Evolutionary conservation across 2,113 vertebrate species (phyloP), one percentile per base, ranked within the genome.

Genomic region (Callipepla californica): DNA sequence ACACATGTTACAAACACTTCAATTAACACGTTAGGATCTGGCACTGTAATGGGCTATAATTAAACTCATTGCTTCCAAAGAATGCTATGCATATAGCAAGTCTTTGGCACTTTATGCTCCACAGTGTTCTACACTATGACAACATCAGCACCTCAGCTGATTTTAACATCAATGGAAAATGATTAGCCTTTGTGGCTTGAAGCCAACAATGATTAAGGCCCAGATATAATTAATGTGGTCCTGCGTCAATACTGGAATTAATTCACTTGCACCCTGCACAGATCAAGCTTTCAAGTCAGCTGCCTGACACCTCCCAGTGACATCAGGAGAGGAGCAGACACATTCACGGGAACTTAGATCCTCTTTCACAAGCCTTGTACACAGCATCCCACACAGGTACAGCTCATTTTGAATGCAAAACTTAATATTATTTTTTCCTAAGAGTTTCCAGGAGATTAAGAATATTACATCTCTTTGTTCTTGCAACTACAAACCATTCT

Each of bases 111-210:
- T 55, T 4, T 8, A 6, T 26, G 53, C 23, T 55, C 16, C 36
- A 12, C 42, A 36, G 14, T 7, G 17, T 36, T 58, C 76, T 15
- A 1, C 1, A 0, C 53, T 36, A 19, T 1, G 0, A 36, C 18
- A 55, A 12, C 47, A 40, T 51, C 26, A 85, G 65, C 63, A 86
- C n/a, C 70, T 26, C 45, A 34, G 38, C 61, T 59, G 44, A 38
- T 40, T 48, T 44, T 65, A 80, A 45, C 47, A 73, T 67, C 78
- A 34, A 14, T 77, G 47, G 69, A 48, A 92, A 90, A 74, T 18
- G 0, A 53, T 63, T 66, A 28, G 48, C 20, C 72, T 50, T 63
- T 92, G 80, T 57, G 62, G 78, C 59, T 92, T 45, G 36, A 82
- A 87, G 83, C 55, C 74, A 94, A 40, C 68, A 70, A 42, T 13